A percentile compares a stretch with the other conserved stretches of the same genome.
These are phyloP conservation scores for Vollenhovia emeryi DNA, from an alignment of 1,140 invertebrate genomes.

Conservation along the genomic window DNA sequence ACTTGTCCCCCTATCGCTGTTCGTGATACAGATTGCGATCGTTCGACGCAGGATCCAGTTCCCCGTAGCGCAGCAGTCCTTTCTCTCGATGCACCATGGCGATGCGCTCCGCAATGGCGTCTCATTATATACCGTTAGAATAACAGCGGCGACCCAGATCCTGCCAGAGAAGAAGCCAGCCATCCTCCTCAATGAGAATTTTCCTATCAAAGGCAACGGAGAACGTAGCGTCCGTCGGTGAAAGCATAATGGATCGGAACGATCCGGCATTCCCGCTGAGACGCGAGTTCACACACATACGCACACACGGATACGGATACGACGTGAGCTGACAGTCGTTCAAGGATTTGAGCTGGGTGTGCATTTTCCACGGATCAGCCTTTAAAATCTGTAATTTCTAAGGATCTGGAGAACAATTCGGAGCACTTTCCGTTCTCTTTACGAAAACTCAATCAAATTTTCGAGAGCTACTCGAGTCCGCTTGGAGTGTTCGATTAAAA, in stretches of 20 bases:
- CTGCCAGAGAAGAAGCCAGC: slow-evolving; percentile 43
- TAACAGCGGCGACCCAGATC: slow-evolving; percentile 68
- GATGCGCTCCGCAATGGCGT: neutral
- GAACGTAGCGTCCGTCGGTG: slow-evolving; percentile 29
- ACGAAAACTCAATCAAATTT: neutral
- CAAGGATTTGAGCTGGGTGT: neutral
- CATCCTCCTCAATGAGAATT: slow-evolving; percentile 44
- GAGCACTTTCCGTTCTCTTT: neutral
- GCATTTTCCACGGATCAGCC: neutral
- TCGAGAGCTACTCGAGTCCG: neutral
- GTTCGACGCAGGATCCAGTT: slow-evolving; percentile 61
- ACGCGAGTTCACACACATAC: neutral
- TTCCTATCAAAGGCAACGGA: slow-evolving; percentile 22
- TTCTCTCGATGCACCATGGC: slow-evolving; percentile 46
- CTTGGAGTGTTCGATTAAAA: neutral
- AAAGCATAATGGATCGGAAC: slow-evolving; percentile 56
- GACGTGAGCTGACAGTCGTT: neutral
- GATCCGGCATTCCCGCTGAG: neutral
- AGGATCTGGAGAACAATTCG: neutral
- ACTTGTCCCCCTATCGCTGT: neutral
- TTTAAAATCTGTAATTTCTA: neutral
- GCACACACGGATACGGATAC: neutral
- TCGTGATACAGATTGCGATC: slow-evolving; percentile 60
- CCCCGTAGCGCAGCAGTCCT: slow-evolving; percentile 43
- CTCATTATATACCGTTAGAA: slow-evolving; percentile 68